Evolutionary conservation across 2,888 invertebrate species (phyloP).

Genomic region (Xanthorhoe designata): DNA sequence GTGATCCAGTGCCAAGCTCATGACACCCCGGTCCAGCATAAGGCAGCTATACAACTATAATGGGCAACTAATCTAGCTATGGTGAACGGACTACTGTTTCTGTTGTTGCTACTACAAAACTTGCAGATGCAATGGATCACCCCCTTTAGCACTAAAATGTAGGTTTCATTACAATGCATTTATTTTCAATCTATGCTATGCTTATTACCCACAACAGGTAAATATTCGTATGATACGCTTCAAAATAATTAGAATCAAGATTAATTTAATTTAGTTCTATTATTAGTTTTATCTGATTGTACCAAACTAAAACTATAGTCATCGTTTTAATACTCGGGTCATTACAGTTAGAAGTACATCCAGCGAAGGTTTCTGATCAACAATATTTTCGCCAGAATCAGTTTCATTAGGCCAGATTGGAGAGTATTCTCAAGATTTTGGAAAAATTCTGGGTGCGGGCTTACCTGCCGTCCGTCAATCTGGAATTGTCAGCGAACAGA

Average conservation of each 20-base stretch:
- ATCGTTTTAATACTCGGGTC: too few species aligned
- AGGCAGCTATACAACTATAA: not conserved
- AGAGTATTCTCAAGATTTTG: constrained; percentile 24
- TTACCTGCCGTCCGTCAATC: constrained; percentile 17
- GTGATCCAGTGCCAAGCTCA: constrained; percentile 14
- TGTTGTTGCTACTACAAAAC: not conserved
- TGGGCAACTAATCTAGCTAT: not conserved
- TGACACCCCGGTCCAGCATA: not conserved
- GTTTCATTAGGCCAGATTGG: constrained; percentile 23
- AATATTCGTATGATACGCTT: too few species aligned
- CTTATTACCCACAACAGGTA: not conserved
- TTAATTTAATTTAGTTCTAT: not conserved
- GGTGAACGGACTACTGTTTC: not conserved
- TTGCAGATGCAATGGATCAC: constrained; percentile 6
- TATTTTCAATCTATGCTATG: constrained; percentile 3
- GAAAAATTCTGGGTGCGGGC: constrained; percentile 25
- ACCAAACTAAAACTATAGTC: not conserved
- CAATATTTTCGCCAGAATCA: constrained; percentile 20
- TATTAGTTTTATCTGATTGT: not conserved
- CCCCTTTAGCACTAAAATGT: constrained; percentile 10
- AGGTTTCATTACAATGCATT: constrained; percentile 2
- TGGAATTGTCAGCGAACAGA: constrained; percentile 21
- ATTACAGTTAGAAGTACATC: constrained; percentile 10
- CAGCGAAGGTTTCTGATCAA: constrained; percentile 28
- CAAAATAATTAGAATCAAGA: not conserved